Evolutionary conservation across 2,113 vertebrate species (phyloP), one percentile per base, ranked within the genome.

Genomic region (Anoura caudifer): DNA sequence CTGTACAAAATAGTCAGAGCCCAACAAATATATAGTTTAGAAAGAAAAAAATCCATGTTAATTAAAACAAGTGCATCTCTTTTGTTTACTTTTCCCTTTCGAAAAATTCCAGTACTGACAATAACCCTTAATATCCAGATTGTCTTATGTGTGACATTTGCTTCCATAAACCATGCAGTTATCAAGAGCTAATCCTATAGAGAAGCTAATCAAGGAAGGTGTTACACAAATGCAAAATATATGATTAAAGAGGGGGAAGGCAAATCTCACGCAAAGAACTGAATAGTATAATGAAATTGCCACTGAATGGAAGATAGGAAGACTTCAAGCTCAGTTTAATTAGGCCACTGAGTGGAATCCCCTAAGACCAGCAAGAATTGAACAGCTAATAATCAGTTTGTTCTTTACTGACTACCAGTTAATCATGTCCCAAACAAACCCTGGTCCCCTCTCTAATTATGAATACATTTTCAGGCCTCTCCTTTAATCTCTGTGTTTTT

Each of bases 301-400:
- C 98, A 93, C 96, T 98, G 98, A 98, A 98, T 98, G 98, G 98
- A 63, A 98, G 98, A 99, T 99, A 98, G 97, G 98, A 98, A 98
- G 97, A 98, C 98, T 98, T 98, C 98, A 97, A 97, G 96, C 98
- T 98, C 97, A 94, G 98, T 98, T 98, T 99, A 99, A 99, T 99
- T 99, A 99, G 98, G 97, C 95, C 98, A 98, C 98, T 97, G 98
- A 99, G 96, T 98, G 98, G 98, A 99, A 98, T 99, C 99, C 98
- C 99, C 95, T 97, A 98, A 99, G 99, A 99, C 98, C 97, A 98
- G 98, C 97, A 98, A 99, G 98, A 98, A 98, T 95, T 98, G 98
- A 98, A 98, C 98, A 98, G 98, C 98, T 99, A 99, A 99, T 99
- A 99, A 99, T 99, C 99, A 99, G 99, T 99, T 99, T 98, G 98